Percentiles rank a stretch among this genome's conserved stretches.
phyloP scores from a whole-genome alignment of 2,113 vertebrate genomes.

The Amphilophus citrinellus region DNA sequence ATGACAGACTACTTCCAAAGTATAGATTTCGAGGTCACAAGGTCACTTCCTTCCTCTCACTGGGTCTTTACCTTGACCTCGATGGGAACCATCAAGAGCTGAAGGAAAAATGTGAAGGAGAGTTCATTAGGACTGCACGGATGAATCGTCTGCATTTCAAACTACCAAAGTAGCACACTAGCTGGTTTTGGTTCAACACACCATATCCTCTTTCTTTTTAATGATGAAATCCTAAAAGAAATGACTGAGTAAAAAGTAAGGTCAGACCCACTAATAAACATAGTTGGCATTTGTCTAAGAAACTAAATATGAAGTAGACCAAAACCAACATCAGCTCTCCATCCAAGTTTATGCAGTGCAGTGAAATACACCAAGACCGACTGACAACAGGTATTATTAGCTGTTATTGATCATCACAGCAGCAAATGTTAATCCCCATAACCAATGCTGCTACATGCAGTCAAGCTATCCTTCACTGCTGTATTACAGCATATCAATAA shows the following conservation, averaged over 20 bases:
- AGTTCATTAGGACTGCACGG: background rate
- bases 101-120: background rate
- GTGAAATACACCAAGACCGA: conserved; percentile 6
- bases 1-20: background rate
- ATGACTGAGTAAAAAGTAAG: background rate
- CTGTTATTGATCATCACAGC: conserved; percentile 17
- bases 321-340: background rate
- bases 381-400: conserved; percentile 9
- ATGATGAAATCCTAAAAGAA: background rate
- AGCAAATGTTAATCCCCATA: conserved; percentile 54
- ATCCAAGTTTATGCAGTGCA: background rate
- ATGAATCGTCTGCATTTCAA: background rate
- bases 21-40: conserved; percentile 1
- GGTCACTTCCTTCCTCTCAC: background rate
- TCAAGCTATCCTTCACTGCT: conserved; percentile 48
- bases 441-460: conserved; percentile 54
- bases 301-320: background rate
- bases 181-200: background rate
- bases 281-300: background rate
- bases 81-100: background rate
- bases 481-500: conserved; percentile 56
- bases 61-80: background rate
- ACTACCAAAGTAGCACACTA: background rate
- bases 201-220: background rate
- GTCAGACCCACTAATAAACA: background rate